Base-by-base conservation (phyloP, 2,888 invertebrate genomes). In the Nephrocerus scutellatus region DNA sequence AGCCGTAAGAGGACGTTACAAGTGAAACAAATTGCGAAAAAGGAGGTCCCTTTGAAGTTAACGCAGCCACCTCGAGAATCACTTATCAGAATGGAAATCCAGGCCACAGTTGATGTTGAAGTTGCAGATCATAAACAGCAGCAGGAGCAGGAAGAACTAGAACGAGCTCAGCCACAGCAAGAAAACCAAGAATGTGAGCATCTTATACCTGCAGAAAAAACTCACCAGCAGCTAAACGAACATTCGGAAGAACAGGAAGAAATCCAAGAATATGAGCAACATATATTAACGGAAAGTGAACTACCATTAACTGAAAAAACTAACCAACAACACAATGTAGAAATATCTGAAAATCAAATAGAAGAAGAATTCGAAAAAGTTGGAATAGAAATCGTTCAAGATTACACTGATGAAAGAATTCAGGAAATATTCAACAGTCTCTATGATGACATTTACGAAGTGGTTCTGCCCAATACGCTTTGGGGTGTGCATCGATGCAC, bases 401-500 rank as follows among this genome's bases (percentile, higher is more conserved):
- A 29, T 13, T 20, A 34, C 19, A 10, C 8, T 20, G 41, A 24
- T 16, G 24, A 21, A 18, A 30, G 14, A n/a, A 14, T 35, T 8
- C 39, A 36, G 6, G 36, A 49, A 16, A 43, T 53, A 16, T 53
- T 49, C 36, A 49, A 52, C 7, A 41, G 36, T n/a, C 25, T 57
- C 3, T 57, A 52, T 31, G 55, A 59, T 12, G 52, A 56, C 12
- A 47, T 50, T 1, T 49, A 43, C 31, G 52, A 54, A 39, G 46
- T 59, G 1, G 34, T 43, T 2, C 29, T 53, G 9, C 59, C 59
- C 1, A 56, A 48, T 23, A 51, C 53, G 1, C 23, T 56, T 1
- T 59, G 57, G 56, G 59, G 54, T n/a, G 43, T 53, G 8, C 57
- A 59, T 46, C 50, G 55, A 13, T 56, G 56, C 28, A 50, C 53